Conservation (phyloP, 2,113 vertebrate species). For the Ia io region DNA sequence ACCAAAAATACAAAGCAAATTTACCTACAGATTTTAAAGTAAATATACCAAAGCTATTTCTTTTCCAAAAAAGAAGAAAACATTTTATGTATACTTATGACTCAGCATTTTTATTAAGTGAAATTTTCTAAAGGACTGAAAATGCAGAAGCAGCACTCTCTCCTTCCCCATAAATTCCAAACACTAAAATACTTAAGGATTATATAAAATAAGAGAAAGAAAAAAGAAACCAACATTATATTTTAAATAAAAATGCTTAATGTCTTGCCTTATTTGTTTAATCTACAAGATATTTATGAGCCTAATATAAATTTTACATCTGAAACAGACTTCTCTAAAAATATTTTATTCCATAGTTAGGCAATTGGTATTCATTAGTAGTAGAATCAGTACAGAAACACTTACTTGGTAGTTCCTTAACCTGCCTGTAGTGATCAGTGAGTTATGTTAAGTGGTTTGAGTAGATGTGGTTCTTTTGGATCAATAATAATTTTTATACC, state of each 20-base stretch:
- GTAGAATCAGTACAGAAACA: not conserved
- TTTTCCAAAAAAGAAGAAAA: slow-evolving; percentile 11
- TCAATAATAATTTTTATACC: not conserved
- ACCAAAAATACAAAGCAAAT: slow-evolving; percentile 40
- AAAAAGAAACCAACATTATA: not conserved
- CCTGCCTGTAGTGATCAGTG: not conserved
- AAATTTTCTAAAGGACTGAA: slow-evolving; percentile 66
- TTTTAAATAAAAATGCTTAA: slow-evolving; percentile 29
- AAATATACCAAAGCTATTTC: not conserved
- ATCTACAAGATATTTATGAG: not conserved
- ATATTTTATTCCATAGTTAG: not conserved
- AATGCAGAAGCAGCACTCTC: slow-evolving; percentile 4
- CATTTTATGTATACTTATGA: slow-evolving; percentile 62
- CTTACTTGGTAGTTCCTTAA: not conserved
- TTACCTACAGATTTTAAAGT: slow-evolving; percentile 20
- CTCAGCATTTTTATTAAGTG: slow-evolving; percentile 71
- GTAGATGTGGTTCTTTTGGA: not conserved
- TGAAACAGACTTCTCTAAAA: not conserved
- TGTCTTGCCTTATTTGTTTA: not conserved
- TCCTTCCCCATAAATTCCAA: not conserved
- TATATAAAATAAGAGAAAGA: not conserved
- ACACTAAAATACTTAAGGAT: not conserved
- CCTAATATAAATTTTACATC: not conserved
- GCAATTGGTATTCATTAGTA: not conserved
- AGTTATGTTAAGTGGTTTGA: not conserved